Conservation (phyloP, 2,888 invertebrate species). For the Trichopria drosophilae region DNA sequence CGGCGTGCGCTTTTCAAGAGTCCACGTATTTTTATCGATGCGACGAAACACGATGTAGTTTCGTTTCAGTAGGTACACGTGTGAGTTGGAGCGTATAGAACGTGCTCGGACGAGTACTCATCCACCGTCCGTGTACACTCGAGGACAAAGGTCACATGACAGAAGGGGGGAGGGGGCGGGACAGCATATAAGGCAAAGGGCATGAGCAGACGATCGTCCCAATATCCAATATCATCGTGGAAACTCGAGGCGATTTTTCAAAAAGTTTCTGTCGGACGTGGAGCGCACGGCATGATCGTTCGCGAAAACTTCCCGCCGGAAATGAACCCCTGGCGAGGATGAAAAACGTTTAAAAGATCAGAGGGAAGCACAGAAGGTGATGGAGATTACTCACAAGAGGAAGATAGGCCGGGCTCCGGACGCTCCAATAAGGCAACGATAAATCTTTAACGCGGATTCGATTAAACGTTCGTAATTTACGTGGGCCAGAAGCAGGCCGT, state of each 20-base stretch:
- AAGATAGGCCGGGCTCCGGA: slow-evolving; percentile 39
- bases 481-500: slow-evolving; percentile 28
- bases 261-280: slow-evolving; percentile 43
- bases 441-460: slow-evolving; percentile 53
- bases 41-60: slow-evolving; percentile 28
- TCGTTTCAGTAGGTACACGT: slow-evolving; percentile 7
- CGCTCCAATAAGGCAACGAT: slow-evolving; percentile 51
- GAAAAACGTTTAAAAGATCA: slow-evolving; percentile 8
- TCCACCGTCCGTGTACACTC: slow-evolving; percentile 11
- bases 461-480: slow-evolving; percentile 53
- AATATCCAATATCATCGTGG: slow-evolving; percentile 39
- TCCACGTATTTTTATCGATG: slow-evolving; percentile 28
- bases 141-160: slow-evolving; percentile 23
- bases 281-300: no score
- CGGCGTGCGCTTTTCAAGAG: no score
- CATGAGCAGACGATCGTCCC: slow-evolving; percentile 21
- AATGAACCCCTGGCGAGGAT: slow-evolving; percentile 23
- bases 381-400: slow-evolving; percentile 7
- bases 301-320: slow-evolving; percentile 29
- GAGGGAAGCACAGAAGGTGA: slow-evolving; percentile 11
- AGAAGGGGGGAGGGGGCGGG: slow-evolving; percentile 1
- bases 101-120: slow-evolving; percentile 27
- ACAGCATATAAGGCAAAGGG: not conserved
- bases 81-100: slow-evolving; percentile 4
- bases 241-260: slow-evolving; percentile 44